phyloP scores from a whole-genome alignment of 2,888 invertebrate genomes.

The Ectemnius continuus region DNA sequence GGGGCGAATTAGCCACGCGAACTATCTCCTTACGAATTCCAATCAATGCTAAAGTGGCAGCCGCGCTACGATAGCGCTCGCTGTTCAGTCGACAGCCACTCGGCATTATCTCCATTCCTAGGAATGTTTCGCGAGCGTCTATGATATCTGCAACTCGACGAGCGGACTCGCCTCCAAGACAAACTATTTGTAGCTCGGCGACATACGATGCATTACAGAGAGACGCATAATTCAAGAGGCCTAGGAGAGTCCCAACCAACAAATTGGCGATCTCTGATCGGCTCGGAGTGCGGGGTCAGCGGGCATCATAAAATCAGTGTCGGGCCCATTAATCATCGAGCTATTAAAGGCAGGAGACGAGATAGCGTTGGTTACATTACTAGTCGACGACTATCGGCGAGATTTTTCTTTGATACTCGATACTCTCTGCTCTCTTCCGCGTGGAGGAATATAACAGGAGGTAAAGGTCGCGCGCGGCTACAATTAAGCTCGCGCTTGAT shows the following conservation, averaged over 20 bases:
- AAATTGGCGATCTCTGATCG: slow-evolving; percentile 15
- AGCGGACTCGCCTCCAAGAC: too few relatives aligned
- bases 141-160: too few relatives aligned
- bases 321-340: slow-evolving; percentile 17
- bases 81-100: too few relatives aligned
- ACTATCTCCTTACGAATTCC: too few relatives aligned
- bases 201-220: too few relatives aligned
- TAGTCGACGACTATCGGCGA: not conserved
- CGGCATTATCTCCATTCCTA: too few relatives aligned
- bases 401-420: not conserved
- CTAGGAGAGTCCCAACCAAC: not conserved
- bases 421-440: not conserved
- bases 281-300: not conserved
- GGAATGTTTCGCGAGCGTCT: too few relatives aligned
- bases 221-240: not conserved
- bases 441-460: not conserved
- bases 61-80: too few relatives aligned
- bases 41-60: too few relatives aligned
- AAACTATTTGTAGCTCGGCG: too few relatives aligned
- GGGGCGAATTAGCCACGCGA: not conserved
- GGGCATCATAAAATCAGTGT: slow-evolving; percentile 5
- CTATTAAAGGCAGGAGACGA: not conserved
- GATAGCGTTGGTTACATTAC: not conserved
- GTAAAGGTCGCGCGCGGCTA: too few relatives aligned
- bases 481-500: too few relatives aligned